These are phyloP conservation scores for Neopelma chrysocephalum DNA, from an alignment of 2,797 vertebrate species.

Conservation along the genomic window DNA sequence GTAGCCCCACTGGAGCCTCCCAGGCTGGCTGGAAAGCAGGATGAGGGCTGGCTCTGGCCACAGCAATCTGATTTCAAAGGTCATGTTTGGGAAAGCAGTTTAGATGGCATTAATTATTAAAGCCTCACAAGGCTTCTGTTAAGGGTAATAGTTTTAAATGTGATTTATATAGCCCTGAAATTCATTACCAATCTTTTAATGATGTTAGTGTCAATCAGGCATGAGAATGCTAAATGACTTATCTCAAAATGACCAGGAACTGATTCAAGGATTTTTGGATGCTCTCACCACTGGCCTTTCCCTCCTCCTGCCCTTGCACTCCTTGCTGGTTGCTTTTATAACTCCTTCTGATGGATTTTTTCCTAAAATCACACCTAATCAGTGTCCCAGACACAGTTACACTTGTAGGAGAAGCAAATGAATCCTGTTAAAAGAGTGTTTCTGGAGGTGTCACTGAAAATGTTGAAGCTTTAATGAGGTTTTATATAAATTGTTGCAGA, in stretches of 20 bases:
- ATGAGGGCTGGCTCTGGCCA: background rate
- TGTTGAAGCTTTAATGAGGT: background rate
- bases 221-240: background rate
- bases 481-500: background rate
- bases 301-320: background rate
- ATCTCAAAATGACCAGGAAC: background rate
- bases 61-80: slow-evolving; percentile 2
- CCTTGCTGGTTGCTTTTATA: background rate
- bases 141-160: background rate
- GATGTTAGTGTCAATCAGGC: background rate
- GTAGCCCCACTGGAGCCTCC: background rate
- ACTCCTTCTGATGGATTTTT: background rate
- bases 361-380: background rate
- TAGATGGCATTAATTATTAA: slow-evolving; percentile 33
- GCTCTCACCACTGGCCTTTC: background rate
- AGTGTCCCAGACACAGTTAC: background rate
- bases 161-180: slow-evolving; percentile 39
- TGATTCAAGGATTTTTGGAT: background rate
- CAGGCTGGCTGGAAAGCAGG: background rate
- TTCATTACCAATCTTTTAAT: slow-evolving; percentile 7
- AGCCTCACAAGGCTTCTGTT: background rate
- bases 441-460: background rate
- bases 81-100: slow-evolving; percentile 19
- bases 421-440: background rate
- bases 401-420: background rate